Percentiles rank a stretch among this genome's conserved stretches.
These are phyloP conservation scores for Eudemis profundana DNA, from an alignment of 2,888 invertebrate genomes.

Conservation along the genomic window DNA sequence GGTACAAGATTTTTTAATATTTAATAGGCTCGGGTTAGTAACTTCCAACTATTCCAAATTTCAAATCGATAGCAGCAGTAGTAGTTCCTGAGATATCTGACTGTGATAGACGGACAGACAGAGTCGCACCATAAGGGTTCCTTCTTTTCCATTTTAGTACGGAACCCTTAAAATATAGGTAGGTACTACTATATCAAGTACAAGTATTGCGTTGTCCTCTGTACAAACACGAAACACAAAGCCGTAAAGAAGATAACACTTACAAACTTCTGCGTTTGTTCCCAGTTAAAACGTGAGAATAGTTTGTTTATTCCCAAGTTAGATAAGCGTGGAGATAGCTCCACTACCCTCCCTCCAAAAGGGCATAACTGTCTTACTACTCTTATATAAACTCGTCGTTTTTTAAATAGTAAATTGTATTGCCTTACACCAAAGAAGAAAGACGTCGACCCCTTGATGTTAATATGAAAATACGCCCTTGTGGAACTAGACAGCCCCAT, in stretches of 20 bases:
- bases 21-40: too few relatives aligned
- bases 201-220: not conserved
- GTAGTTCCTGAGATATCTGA: too few relatives aligned
- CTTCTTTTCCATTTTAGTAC: too few relatives aligned
- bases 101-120: too few relatives aligned
- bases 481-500: not conserved
- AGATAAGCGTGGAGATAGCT: conserved; percentile 22
- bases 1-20: too few relatives aligned
- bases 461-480: not conserved
- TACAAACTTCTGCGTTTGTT: conserved; percentile 24
- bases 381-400: not conserved
- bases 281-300: conserved; percentile 28
- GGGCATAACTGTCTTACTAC: not conserved
- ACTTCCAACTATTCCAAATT: too few relatives aligned
- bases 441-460: not conserved
- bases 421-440: not conserved
- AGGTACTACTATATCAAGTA: not conserved
- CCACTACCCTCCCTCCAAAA: not conserved
- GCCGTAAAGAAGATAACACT: conserved; percentile 18
- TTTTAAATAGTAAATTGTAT: not conserved
- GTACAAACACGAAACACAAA: conserved; percentile 4
- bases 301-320: conserved; percentile 28
- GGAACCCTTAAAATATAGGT: not conserved
- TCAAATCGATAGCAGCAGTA: too few relatives aligned
- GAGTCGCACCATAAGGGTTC: too few relatives aligned